Evolutionary conservation across 2,113 vertebrate genomes (phyloP), one percentile per base, ranked within the genome.

Genomic region (Thinocorus orbignyianus): DNA sequence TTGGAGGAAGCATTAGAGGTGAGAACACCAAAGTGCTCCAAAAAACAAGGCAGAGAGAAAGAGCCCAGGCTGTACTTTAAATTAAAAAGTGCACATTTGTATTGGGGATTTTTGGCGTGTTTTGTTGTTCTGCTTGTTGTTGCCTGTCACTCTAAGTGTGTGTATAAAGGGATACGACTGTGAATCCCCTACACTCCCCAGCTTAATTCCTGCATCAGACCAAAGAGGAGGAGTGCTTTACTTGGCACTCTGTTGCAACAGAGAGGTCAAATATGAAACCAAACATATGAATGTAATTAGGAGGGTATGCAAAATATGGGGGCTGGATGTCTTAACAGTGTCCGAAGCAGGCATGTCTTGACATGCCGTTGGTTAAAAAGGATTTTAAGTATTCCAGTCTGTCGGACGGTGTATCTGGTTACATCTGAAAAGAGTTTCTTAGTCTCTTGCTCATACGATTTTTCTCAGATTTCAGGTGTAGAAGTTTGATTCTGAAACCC

Each of bases 211-310:
- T 88, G 15, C 44, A 44, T n/a, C 60, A 90, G 66, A 54, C 66
- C 41, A 44, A 69, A 64, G 65, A 73, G 87, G 28, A 83, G 65
- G 20, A 72, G 35, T 80, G 44, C 73, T 92, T 93, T 86, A 39
- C 71, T 94, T 96, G 80, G 72, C 77, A 55, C 60, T 78, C 83
- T 80, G 33, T 80, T 92, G 90, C 96, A 96, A 72, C 5, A 11
- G 79, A 92, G 88, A 92, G 91, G 80, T 91, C 97, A 96, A 97
- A 97, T 93, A 95, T 81, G 72, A 97, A 85, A 90, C 69, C 76
- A 55, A 96, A 93, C 96, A 96, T 92, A 88, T 77, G 96, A 95
- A 92, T 97, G 93, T 68, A 94, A 97, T 98, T 95, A 95, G 74
- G 81, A 96, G 96, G 61, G 86, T 76, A 97, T 96, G 97, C 81